Evolutionary conservation across 1,140 invertebrate species (phyloP).

Genomic region (Philopotamus ludificatus): DNA sequence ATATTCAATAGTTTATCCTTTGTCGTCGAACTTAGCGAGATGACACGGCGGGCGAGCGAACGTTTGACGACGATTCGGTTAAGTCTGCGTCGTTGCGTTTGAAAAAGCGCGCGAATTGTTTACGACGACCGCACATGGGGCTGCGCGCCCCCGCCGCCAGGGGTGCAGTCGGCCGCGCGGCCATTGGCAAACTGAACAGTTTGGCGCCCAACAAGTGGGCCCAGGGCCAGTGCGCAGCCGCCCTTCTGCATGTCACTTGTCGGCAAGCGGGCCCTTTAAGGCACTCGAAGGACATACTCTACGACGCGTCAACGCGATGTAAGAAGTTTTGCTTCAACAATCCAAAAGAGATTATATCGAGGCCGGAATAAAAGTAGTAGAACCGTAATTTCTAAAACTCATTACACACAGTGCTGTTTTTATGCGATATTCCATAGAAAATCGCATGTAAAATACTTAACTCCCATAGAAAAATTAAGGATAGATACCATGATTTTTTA

Average conservation of each 20-base stretch:
- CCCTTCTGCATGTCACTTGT: slow-evolving; percentile 43
- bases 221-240: slow-evolving; percentile 52
- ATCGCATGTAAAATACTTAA: no score
- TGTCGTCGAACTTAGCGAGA: no score
- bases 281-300: not conserved
- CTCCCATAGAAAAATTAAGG: no score
- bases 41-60: no score
- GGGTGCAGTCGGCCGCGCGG: slow-evolving; percentile 45
- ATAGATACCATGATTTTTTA: no score
- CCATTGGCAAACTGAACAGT: slow-evolving; percentile 49
- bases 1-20: not conserved
- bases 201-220: slow-evolving; percentile 57
- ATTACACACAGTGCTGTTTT: not conserved
- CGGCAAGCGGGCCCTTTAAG: no score
- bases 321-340: not conserved
- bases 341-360: not conserved
- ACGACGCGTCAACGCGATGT: not conserved
- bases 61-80: no score
- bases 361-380: not conserved
- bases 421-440: no score
- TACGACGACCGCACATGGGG: not conserved
- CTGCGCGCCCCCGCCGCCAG: slow-evolving; percentile 39
- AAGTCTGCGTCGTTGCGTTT: not conserved
- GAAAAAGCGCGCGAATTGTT: not conserved
- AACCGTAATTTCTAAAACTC: not conserved